Base-by-base conservation (phyloP, 2,797 vertebrate species). In the Gastrophryne carolinensis region DNA sequence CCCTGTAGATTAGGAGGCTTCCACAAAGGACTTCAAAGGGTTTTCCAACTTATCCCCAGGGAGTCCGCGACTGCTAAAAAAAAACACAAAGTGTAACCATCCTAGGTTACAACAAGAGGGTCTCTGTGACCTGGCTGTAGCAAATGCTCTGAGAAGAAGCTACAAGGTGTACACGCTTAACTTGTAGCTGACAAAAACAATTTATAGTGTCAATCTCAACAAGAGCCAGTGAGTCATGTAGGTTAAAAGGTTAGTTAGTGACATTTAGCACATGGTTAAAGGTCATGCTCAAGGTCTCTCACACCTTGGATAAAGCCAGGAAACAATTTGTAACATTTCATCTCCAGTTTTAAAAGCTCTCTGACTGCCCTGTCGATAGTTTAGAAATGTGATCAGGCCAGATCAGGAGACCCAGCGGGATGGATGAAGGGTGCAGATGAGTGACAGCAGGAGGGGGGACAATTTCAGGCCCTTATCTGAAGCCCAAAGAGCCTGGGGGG, bases 11-110 rank as follows among this genome's bases (percentile, higher is more conserved):
- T 95, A 95, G 92, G 92, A 90, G 92, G 90, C 90, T 91, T 93
- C 92, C 93, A 94, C 92, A 95, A 95, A 93, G 88, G 89, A 93
- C 93, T 95, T 96, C 93, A 95, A 95, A 95, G 93, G 88, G 88
- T 84, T 82, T 82, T 81, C 84, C 90, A 91, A 87, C 83, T 79
- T 81, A 83, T 88, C 86, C 86, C 85, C 80, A 81, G 87, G 84
- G 85, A 87, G 81, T 82, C 85, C 88, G 94, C 92, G 92, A 83
- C 54, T 86, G 88, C n/a, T n/a, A n/a, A n/a, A 47, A 91, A 93
- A 95, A 94, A 87, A 92, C 92, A 92, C 90, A 90, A 89, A 88
- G 91, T 88, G 86, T 91, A 90, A 92, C 91, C 91, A 90, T 83
- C 81, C 82, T 81, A 84, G 84, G 83, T 82, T 85, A 86, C 83